Conservation (phyloP, 2,888 invertebrate species). For the Magallana nippona region DNA sequence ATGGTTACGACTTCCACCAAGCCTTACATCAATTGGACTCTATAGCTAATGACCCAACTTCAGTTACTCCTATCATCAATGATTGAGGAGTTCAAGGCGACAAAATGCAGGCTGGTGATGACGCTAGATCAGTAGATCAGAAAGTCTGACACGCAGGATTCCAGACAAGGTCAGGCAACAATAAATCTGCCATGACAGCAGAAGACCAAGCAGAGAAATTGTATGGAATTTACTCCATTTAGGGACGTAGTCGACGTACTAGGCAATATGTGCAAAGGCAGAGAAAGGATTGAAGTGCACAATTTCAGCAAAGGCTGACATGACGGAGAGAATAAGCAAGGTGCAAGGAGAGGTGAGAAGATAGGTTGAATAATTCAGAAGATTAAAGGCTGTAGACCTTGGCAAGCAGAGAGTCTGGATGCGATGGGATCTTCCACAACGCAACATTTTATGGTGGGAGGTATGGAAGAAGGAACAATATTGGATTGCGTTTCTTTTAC, state of each 20-base stretch:
- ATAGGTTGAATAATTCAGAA: neutral
- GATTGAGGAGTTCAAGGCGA: conserved; percentile 8
- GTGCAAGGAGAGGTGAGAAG: conserved; percentile 30
- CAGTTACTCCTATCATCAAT: neutral
- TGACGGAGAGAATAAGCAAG: neutral
- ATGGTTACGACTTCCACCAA: too few relatives aligned
- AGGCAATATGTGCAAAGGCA: neutral
- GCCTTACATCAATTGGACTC: too few relatives aligned
- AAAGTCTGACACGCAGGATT: too few relatives aligned
- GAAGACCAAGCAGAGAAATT: neutral
- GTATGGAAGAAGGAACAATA: conserved; percentile 35
- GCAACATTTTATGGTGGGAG: conserved; percentile 27
- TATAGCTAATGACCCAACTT: neutral
- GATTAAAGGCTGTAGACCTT: neutral
- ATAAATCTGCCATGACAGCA: conserved; percentile 3
- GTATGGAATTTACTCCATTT: neutral
- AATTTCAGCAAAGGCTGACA: neutral
- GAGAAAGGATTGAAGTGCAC: neutral
- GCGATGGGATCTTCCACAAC: neutral
- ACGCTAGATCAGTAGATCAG: too few relatives aligned
- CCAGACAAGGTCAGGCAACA: neutral
- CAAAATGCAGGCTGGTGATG: neutral
- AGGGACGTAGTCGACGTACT: too few relatives aligned
- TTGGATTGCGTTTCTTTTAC: neutral
- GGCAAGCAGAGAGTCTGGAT: neutral